Base-by-base conservation (phyloP, 2,888 invertebrate genomes). In the Tribolium freemani region DNA sequence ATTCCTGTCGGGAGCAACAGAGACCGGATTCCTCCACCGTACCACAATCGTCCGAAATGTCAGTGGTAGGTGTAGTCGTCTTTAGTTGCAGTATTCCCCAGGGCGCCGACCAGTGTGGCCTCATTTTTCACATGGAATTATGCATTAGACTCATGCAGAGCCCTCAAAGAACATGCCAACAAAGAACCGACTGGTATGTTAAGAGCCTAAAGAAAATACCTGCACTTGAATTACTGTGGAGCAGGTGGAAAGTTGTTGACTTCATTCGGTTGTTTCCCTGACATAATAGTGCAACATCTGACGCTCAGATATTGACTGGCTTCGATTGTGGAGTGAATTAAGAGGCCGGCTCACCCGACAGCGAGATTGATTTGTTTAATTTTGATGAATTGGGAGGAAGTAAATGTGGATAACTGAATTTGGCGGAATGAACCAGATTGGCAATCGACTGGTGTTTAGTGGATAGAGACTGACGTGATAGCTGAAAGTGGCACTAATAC, bases 41-140 rank as follows among this genome's bases (percentile, higher is more conserved):
- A 38, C 38, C 38, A 38, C 38, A 38, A 38, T n/a, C 38, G 38
- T 38, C 38, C 38, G n/a, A 38, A 38, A 26, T 26, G 26, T 26
- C 26, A 3, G 5, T 26, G 9, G 9, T 38, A 38, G 38, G 38
- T 48, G 48, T 48, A 16, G 48, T 48, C 13, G 38, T 8, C 38
- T 38, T 38, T 38, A 38, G 38, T 38, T 38, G 38, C 9, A 9
- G 53, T 21, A 71, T 60, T 71, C 71, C 71, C 71, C 50, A 26
- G 66, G 66, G 71, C 53, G 54, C 44, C 60, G 61, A 48, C 51
- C 57, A 45, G 64, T 8, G 30, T 58, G 50, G 60, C 53, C 61
- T 68, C 71, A 56, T 72, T 72, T 68, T 72, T 72, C 61, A 72
- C 54, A 48, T 51, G 68, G 71, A 72, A 72, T 71, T 71, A 71